Evolutionary conservation across 2,888 invertebrate species (phyloP).

Genomic region (Sthenelais limicola): DNA sequence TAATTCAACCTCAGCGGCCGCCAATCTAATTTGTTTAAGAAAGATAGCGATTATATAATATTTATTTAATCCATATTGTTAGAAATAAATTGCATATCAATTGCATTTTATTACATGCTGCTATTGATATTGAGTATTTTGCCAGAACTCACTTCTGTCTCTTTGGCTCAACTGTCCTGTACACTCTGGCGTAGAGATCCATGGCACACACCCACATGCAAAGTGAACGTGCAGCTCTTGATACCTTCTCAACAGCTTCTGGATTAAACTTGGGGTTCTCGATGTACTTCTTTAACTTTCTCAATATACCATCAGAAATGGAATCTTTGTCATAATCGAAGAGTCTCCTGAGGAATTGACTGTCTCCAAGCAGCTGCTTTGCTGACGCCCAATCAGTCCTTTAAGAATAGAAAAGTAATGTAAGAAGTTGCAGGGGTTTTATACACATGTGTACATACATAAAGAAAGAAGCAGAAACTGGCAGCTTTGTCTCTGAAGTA

Average conservation of each 20-base stretch:
- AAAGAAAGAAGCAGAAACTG: too few species aligned
- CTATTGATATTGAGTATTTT: too few species aligned
- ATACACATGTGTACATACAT: too few species aligned
- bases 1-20: conserved; percentile 82
- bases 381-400: conserved; percentile 91
- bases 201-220: conserved; percentile 95
- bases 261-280: conserved; percentile 90
- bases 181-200: conserved; percentile 90
- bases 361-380: conserved; percentile 85
- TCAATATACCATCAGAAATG: conserved; percentile 81
- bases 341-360: conserved; percentile 85
- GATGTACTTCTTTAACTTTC: conserved; percentile 86
- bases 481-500: too few species aligned
- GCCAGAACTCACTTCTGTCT: conserved; percentile 81
- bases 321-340: conserved; percentile 91
- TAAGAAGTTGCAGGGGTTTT: too few species aligned
- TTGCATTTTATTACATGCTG: too few species aligned
- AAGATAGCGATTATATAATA: too few species aligned
- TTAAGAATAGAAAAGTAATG: conserved; percentile 51
- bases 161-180: conserved; percentile 90
- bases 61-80: too few species aligned
- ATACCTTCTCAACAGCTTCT: conserved; percentile 86
- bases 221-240: conserved; percentile 90
- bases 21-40: too few species aligned
- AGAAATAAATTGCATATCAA: too few species aligned